phyloP scores from a whole-genome alignment of 2,797 vertebrate species.

The Etheostoma perlongum region DNA sequence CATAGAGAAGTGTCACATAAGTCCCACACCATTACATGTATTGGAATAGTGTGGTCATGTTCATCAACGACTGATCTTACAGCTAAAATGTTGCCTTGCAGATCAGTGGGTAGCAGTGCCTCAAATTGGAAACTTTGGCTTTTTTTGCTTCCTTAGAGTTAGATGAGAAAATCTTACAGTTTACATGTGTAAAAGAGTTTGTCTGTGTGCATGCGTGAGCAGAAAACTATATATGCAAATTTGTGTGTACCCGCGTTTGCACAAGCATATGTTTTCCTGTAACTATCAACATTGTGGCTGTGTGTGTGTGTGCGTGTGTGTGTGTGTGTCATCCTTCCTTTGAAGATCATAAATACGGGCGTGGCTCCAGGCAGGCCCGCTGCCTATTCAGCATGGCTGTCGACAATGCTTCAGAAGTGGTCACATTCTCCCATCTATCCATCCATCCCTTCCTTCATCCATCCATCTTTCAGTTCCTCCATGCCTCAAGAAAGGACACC shows the following conservation, averaged over 20 bases:
- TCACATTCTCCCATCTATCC: conserved; percentile 81
- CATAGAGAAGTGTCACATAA: not conserved
- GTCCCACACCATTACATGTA: not conserved
- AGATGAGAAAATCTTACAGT: not conserved
- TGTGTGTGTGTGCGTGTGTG: conserved; percentile 42
- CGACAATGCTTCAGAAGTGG: conserved; percentile 88
- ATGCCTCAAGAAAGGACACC: conserved; percentile 73
- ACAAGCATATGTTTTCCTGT: conserved; percentile 73
- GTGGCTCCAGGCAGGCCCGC: conserved; percentile 77
- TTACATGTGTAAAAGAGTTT: no score
- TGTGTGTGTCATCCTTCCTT: conserved; percentile 80
- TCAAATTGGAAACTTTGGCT: not conserved
- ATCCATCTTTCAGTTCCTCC: conserved; percentile 63
- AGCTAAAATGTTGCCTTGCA: not conserved
- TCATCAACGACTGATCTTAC: not conserved
- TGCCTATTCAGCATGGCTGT: conserved; percentile 84
- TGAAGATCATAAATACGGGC: conserved; percentile 85
- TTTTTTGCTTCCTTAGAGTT: conserved; percentile 1
- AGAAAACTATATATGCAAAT: conserved; percentile 62
- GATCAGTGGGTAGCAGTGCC: not conserved
- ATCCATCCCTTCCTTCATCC: conserved; percentile 65
- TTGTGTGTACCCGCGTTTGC: conserved; percentile 42
- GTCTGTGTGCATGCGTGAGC: not conserved
- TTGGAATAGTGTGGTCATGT: not conserved
- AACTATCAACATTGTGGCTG: conserved; percentile 68